Conservation (phyloP, 1,140 invertebrate species). For the Heliconius nattereri region DNA sequence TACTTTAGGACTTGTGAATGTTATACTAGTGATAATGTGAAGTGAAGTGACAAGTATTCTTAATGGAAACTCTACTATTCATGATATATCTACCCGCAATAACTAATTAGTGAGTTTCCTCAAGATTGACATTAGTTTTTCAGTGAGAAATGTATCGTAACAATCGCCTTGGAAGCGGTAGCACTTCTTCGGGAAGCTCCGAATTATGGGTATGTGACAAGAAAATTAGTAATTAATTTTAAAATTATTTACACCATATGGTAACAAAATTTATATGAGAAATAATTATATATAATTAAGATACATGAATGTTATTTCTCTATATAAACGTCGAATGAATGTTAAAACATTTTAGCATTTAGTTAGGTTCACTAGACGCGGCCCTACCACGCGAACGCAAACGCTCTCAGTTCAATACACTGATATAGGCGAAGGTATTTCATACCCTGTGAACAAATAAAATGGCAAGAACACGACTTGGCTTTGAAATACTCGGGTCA, state of each 20-base stretch:
- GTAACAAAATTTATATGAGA: neutral
- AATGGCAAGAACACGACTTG: constrained; percentile 59
- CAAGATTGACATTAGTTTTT: constrained; percentile 22
- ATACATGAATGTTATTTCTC: neutral
- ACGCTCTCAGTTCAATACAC: constrained; percentile 56
- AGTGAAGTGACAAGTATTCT: neutral
- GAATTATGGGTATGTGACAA: constrained; percentile 61
- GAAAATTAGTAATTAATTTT: neutral
- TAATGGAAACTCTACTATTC: neutral
- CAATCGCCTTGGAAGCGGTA: constrained; percentile 59
- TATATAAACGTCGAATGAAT: neutral
- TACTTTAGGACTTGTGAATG: neutral
- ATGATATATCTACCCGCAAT: neutral
- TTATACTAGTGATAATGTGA: neutral
- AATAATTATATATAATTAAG: neutral
- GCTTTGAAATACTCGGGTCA: constrained; percentile 62
- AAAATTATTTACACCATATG: neutral
- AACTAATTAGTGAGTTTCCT: neutral
- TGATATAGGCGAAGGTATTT: constrained; percentile 52
- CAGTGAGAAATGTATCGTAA: constrained; percentile 58
- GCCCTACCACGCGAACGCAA: constrained; percentile 40
- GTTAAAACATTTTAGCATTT: neutral
- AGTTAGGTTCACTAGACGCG: neutral
- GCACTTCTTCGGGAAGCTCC: constrained; percentile 67
- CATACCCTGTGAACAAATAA: constrained; percentile 56